Conservation (phyloP, 2,797 vertebrate species). For the Enteromius argenteus region DNA sequence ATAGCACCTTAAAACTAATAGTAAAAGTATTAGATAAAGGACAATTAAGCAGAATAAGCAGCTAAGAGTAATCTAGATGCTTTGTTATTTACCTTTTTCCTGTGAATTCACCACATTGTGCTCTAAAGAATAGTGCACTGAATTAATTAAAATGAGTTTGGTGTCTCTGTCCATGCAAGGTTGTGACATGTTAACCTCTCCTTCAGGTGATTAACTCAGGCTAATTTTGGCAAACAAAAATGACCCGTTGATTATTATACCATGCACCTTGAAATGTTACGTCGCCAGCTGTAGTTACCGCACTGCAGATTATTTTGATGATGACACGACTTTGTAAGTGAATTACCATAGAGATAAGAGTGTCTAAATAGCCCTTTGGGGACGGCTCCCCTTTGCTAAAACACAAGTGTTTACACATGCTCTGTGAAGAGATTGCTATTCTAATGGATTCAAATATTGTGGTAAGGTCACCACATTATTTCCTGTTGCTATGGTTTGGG, state of each 20-base stretch:
- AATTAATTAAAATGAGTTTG: conserved; percentile 11
- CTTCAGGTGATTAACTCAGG: neutral
- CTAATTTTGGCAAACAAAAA: conserved; percentile 4
- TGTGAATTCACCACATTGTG: neutral
- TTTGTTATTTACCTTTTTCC: neutral
- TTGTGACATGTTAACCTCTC: neutral
- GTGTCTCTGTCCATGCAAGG: conserved; percentile 4
- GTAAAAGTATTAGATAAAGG: neutral
- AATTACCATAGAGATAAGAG: conserved; percentile 57
- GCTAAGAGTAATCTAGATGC: neutral
- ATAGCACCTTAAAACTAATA: neutral
- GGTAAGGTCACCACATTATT: conserved; percentile 46
- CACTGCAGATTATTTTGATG: conserved; percentile 27
- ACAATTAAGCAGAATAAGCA: neutral
- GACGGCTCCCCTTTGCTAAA: conserved; percentile 41
- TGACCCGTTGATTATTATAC: conserved; percentile 18
- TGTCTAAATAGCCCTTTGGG: conserved; percentile 47
- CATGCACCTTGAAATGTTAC: neutral
- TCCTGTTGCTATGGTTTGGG: conserved; percentile 42
- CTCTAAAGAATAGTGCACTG: neutral
- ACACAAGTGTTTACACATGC: conserved; percentile 28
- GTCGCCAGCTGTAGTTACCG: conserved; percentile 22
- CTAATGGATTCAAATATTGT: conserved; percentile 48
- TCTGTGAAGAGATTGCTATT: conserved; percentile 31
- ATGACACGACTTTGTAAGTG: conserved; percentile 56